A percentile compares a stretch with the other conserved stretches of the same genome.
Conservation (phyloP, 2,113 vertebrate species). For the Oncorhynchus clarkii region DNA sequence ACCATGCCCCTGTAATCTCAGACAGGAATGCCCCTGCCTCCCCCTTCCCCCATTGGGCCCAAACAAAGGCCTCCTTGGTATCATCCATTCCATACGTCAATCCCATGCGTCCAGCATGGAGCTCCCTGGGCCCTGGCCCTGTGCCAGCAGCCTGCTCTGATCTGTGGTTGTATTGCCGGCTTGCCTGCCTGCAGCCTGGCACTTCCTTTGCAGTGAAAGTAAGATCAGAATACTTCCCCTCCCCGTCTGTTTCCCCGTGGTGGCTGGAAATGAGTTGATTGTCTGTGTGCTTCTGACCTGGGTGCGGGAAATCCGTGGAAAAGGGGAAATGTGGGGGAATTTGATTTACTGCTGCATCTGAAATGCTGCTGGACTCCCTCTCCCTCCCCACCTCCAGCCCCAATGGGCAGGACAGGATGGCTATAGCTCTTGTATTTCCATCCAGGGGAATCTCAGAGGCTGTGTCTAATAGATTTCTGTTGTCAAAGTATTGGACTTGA, state of each 20-base stretch:
- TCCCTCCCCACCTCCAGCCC: background rate
- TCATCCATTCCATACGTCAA: conserved; percentile 6
- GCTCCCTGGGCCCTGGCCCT: background rate
- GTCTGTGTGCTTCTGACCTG: background rate
- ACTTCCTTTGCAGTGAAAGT: conserved; percentile 3
- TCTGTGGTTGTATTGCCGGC: background rate
- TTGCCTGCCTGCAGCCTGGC: background rate
- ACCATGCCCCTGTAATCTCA: conserved; percentile 1
- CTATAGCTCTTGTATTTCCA: conserved; percentile 1
- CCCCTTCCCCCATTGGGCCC: background rate
- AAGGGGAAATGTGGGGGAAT: background rate
- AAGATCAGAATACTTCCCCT: background rate
- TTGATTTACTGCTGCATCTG: background rate
- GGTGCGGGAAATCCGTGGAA: conserved; percentile 1
- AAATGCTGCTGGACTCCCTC: background rate
- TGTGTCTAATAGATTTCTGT: background rate
- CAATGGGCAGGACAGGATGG: background rate
- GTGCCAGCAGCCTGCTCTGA: background rate
- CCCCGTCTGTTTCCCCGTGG: background rate
- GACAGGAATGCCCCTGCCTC: background rate
- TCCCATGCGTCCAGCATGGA: background rate
- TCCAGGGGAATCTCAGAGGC: background rate
- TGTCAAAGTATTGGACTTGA: conserved; percentile 1
- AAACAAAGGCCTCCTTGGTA: background rate
- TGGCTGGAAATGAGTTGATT: background rate